Evolutionary conservation across 2,797 vertebrate genomes (phyloP).

Genomic region (Urophycis tenuis): DNA sequence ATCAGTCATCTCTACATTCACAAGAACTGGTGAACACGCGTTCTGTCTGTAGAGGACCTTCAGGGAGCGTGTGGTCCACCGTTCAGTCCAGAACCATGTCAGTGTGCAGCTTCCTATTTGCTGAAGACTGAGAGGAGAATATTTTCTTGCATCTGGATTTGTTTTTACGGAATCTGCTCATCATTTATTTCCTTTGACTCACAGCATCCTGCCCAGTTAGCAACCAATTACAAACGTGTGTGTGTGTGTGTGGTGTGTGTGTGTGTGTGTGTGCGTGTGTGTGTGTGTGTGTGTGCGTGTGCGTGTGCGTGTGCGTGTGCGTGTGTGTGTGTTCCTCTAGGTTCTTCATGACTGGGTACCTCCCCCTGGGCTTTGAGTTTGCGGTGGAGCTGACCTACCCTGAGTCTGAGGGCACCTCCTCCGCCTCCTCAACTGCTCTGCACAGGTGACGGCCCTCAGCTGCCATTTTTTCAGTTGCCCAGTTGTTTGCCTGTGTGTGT

Average conservation of each 20-base stretch:
- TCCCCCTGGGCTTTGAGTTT: slow-evolving; percentile 94
- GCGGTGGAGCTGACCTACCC: slow-evolving; percentile 92
- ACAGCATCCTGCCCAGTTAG: neutral
- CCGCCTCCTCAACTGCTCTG: slow-evolving; percentile 90
- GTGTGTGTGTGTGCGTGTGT: neutral
- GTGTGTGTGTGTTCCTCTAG: slow-evolving; percentile 43
- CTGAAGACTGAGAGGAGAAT: neutral
- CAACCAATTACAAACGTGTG: neutral
- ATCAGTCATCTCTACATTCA: too few relatives aligned
- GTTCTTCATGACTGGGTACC: slow-evolving; percentile 97
- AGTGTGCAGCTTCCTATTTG: neutral
- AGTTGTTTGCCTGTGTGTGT: neutral
- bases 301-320: neutral
- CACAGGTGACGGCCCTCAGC: slow-evolving; percentile 75
- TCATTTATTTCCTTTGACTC: neutral
- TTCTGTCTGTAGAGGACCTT: too few relatives aligned
- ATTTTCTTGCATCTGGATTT: neutral
- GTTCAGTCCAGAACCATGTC: too few relatives aligned
- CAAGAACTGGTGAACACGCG: too few relatives aligned
- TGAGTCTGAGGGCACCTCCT: slow-evolving; percentile 92
- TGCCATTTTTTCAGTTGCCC: neutral
- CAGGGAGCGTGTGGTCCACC: too few relatives aligned
- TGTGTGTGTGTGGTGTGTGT: neutral
- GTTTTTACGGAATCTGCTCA: neutral
- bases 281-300: neutral